A percentile compares a stretch with the other conserved stretches of the same genome.
These are phyloP conservation scores for Chamaetylas fuelleborni DNA, from an alignment of 2,113 vertebrate genomes.

Conservation along the genomic window DNA sequence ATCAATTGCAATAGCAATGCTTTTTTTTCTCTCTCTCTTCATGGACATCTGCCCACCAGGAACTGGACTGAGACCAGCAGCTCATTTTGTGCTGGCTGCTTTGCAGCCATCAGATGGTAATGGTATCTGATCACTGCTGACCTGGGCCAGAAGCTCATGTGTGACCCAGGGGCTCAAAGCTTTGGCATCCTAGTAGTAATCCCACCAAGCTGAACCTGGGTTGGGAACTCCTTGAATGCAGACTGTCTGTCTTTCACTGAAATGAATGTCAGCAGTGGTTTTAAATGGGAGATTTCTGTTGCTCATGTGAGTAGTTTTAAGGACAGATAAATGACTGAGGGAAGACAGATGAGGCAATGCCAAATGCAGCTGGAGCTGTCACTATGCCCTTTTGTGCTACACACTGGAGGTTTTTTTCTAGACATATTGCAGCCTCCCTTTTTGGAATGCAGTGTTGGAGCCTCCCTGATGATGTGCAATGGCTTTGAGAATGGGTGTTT, in stretches of 20 bases:
- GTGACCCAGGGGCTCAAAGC: neutral
- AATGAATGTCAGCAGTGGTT: neutral
- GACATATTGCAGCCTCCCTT: neutral
- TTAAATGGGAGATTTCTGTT: neutral
- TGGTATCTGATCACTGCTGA: neutral
- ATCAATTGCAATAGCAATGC: neutral
- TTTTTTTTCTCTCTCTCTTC: neutral
- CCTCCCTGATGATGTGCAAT: neutral
- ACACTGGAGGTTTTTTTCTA: rapidly evolving
- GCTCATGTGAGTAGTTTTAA: neutral
- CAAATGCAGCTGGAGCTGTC: neutral
- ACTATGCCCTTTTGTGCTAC: neutral
- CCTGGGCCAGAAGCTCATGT: neutral
- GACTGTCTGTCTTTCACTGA: neutral
- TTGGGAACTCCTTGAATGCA: neutral
- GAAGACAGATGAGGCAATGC: neutral
- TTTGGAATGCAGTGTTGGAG: neutral
- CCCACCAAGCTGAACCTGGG: neutral
- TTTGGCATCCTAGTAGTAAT: neutral
- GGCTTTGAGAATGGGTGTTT: neutral
- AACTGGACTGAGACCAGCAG: conserved; percentile 37
- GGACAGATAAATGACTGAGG: neutral
- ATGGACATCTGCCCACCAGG: neutral
- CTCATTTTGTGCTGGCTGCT: conserved; percentile 13
- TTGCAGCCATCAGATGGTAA: neutral